Evolutionary conservation across 2,888 invertebrate genomes (phyloP), one percentile per base, ranked within the genome.

Genomic region (Leptarthrus brevirostris): DNA sequence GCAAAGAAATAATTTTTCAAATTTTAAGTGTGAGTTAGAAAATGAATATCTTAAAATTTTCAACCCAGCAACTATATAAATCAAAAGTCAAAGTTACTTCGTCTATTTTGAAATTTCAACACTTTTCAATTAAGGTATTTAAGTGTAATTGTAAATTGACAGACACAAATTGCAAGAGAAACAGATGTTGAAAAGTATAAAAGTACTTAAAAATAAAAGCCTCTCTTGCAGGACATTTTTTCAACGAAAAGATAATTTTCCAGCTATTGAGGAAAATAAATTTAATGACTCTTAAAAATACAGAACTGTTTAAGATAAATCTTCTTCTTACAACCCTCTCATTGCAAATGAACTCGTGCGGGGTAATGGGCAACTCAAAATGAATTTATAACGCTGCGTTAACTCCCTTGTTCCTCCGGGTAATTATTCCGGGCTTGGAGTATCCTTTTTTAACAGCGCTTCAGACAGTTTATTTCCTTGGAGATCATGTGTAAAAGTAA

Each of bases 401-500:
- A 26, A 47, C 44, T 47, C 30, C 44, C 26, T 24, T 24, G 49
- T 16, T 66, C 66, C 47, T 30, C 12, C 14, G 0, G 44, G 49
- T 66, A 66, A 66, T 66, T 66, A 66, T 66, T 66, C 26, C 24
- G 14, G 66, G 47, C 47, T 66, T 66, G 26, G 49, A 14, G 49
- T 30, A 66, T 49, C 22, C 66, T 24, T 24, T n/a, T 47, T 36
- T 66, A 16, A 16, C 4, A 16, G 49, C 66, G 47, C 12, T 66
- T 36, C 66, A 66, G 30, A 66, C 66, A 47, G 47, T 66, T 49
- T 73, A 40, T 52, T 53, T 64, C 70, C 52, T 49, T 26, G 16
- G 75, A 73, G 75, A 73, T 53, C 53, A 61, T 71, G 52, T 70
- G 73, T 75, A 75, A 75, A 75, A 75, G 73, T 53, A 69, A 14